A percentile compares a stretch with the other conserved stretches of the same genome.
Conservation (phyloP, 1,140 invertebrate species). For the Brachionus koreanus region DNA sequence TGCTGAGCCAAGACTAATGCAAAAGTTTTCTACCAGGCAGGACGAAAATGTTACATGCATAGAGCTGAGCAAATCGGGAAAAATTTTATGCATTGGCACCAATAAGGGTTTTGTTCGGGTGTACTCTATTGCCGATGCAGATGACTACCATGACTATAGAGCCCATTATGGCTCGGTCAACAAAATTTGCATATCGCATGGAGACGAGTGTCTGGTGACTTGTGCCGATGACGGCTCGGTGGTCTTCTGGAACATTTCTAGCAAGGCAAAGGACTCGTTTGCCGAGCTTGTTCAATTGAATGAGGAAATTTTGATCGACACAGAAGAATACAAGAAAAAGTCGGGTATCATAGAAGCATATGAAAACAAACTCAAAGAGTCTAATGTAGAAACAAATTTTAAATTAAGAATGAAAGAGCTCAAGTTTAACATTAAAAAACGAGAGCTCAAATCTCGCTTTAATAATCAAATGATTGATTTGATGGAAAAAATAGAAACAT, state of each 20-base stretch:
- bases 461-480: slow-evolving; percentile 33
- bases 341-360: slow-evolving; percentile 56
- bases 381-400: slow-evolving; percentile 62
- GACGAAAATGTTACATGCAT: slow-evolving; percentile 63
- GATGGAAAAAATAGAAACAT: neutral
- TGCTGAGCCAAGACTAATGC: slow-evolving; percentile 69
- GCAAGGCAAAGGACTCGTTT: slow-evolving; percentile 68
- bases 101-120: slow-evolving; percentile 71
- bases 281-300: slow-evolving; percentile 70
- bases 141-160: slow-evolving; percentile 66
- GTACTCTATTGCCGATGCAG: slow-evolving; percentile 68
- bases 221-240: slow-evolving; percentile 71
- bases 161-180: slow-evolving; percentile 63
- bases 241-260: slow-evolving; percentile 77
- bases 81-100: slow-evolving; percentile 71
- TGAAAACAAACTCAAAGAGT: slow-evolving; percentile 59
- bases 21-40: slow-evolving; percentile 66
- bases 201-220: slow-evolving; percentile 73
- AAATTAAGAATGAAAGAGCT: slow-evolving; percentile 62
- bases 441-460: neutral
- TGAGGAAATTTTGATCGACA: slow-evolving; percentile 65
- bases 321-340: slow-evolving; percentile 60
- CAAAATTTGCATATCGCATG: slow-evolving; percentile 64
- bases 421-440: slow-evolving; percentile 60
- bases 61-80: slow-evolving; percentile 68